These are phyloP conservation scores for Ormyrus rosae DNA, from an alignment of 2,888 invertebrate species.

Conservation along the genomic window DNA sequence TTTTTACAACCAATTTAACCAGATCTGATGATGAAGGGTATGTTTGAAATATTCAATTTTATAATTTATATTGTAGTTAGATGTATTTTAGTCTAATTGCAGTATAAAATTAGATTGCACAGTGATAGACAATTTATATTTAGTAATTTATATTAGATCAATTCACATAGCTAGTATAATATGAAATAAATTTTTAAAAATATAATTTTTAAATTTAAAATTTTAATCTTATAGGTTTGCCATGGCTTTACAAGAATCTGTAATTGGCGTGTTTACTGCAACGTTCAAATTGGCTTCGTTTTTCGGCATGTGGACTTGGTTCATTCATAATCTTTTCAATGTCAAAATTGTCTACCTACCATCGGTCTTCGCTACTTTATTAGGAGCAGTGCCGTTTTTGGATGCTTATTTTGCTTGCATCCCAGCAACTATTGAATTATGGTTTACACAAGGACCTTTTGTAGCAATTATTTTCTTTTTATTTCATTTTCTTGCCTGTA, in stretches of 20 bases:
- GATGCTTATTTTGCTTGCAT: conserved; percentile 97
- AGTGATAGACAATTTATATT: conserved; percentile 2
- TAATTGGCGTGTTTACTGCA: conserved; percentile 96
- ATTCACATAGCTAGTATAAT: not conserved
- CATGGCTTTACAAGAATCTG: conserved; percentile 89
- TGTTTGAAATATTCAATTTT: conserved; percentile 54
- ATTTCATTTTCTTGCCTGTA: conserved; percentile 92
- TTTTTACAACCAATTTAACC: conserved; percentile 57
- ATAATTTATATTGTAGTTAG: conserved; percentile 40
- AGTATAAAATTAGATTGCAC: conserved; percentile 28
- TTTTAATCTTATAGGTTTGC: conserved; percentile 81
- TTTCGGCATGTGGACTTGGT: conserved; percentile 99
- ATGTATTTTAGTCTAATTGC: conserved; percentile 46
- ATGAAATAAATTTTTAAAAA: not conserved
- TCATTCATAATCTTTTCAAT: conserved; percentile 95
- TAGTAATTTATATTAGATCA: not conserved
- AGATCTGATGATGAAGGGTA: conserved; percentile 65
- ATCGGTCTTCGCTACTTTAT: conserved; percentile 92
- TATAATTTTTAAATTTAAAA: conserved; percentile 5
- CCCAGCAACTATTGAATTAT: conserved; percentile 95
- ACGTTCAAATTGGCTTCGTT: conserved; percentile 98
- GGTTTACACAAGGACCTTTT: conserved; percentile 92
- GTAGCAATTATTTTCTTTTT: conserved; percentile 88
- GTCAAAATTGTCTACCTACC: conserved; percentile 97
- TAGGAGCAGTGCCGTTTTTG: conserved; percentile 97